Conservation (phyloP, 1,140 invertebrate genomes). For the Brachionus manjavacas region DNA sequence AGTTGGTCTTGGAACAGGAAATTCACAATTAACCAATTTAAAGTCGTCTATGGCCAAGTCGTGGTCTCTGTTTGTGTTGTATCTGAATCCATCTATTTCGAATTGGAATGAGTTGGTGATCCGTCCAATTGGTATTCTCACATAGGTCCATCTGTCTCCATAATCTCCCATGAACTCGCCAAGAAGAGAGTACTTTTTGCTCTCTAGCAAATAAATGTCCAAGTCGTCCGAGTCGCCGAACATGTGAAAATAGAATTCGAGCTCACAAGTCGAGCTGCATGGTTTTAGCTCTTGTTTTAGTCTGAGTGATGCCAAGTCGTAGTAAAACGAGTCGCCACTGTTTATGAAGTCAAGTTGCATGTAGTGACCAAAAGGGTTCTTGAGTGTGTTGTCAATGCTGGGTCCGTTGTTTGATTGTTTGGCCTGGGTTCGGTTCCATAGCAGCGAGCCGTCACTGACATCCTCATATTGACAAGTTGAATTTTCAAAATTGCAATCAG, state of each 20-base stretch:
- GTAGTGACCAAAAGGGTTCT: slow-evolving; percentile 28
- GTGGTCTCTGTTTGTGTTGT: slow-evolving; percentile 44
- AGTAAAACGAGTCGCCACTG: background rate
- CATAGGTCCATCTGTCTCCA: slow-evolving; percentile 68
- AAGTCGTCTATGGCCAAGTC: slow-evolving; percentile 56
- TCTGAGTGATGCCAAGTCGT: background rate
- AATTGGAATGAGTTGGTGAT: slow-evolving; percentile 63
- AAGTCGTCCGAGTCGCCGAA: slow-evolving; percentile 59
- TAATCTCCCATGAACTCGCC: slow-evolving; percentile 64
- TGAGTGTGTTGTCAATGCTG: slow-evolving; percentile 2
- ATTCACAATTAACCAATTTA: slow-evolving; percentile 53
- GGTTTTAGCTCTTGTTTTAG: background rate
- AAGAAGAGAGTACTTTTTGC: slow-evolving; percentile 57
- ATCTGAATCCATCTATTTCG: slow-evolving; percentile 46
- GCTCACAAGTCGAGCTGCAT: slow-evolving; percentile 25
- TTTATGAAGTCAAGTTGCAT: background rate
- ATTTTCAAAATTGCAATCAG: slow-evolving; percentile 46
- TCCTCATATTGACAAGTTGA: slow-evolving; percentile 42
- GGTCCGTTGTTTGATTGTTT: slow-evolving; percentile 22
- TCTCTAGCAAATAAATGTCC: slow-evolving; percentile 55
- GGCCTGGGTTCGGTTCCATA: slow-evolving; percentile 42
- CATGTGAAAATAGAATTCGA: slow-evolving; percentile 68
- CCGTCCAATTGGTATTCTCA: slow-evolving; percentile 63
- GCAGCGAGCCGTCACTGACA: background rate
- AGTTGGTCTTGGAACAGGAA: slow-evolving; percentile 46